Base-by-base conservation (phyloP, 1,140 invertebrate species). In the Augochlora pura region DNA sequence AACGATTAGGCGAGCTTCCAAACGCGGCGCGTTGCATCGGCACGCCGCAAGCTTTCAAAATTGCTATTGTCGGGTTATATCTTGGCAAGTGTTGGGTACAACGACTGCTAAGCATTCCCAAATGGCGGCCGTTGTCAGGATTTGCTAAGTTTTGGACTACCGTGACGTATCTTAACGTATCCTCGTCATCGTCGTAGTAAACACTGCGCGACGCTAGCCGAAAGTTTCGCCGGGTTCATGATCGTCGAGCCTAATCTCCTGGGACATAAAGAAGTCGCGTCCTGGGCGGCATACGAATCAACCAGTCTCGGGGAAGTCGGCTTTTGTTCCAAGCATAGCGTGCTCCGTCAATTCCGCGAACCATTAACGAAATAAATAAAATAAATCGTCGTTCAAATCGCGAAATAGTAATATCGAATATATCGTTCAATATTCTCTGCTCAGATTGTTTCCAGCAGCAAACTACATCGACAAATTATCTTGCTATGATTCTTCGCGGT, bases 91-190 rank as follows among this genome's bases (percentile, higher is more conserved):
- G 86, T 81, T 78, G 73, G 63, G 38, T 65, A 52, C 73, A 75
- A 81, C 77, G 75, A 18, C 66, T 68, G 70, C 54, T 68, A 82
- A 75, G 68, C 83, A 64, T 76, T 87, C 80, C 87, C 86, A 84
- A 88, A 89, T 86, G 87, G 77, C 76, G 59, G 64, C 78, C 74
- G 70, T 88, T 88, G 84, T 85, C 81, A 86, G 80, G 71, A 86
- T 86, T 72, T 74, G 68, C 67, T 80, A 85, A 88, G 84, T 89
- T 90, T 80, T 78, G 62, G 76, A 79, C 59, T 76, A 81, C 54
- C 63, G 83, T 81, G 85, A 88, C 77, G 84, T 67, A 85, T 88
- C 86, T 87, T 87, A 87, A 87, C 82, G 80, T 67, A 23, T 84
- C 59, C 57, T 73, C 59, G 69, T 74, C 77, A 66, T 71, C 52